Conservation (phyloP, 2,888 invertebrate species). For the Drosophila testacea region DNA sequence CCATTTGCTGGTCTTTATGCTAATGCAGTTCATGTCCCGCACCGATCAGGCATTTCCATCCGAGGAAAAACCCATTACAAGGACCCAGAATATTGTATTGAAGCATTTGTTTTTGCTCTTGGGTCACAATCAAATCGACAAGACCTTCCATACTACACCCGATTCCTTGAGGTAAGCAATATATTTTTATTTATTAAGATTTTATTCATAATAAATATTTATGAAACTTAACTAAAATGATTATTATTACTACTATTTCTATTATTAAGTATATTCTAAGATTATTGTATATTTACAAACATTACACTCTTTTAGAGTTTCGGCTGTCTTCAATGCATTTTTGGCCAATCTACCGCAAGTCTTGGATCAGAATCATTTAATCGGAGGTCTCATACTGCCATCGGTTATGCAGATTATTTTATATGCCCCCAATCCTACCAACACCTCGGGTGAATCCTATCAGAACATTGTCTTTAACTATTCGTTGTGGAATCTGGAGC, state of each 20-base stretch:
- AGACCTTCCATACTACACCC: conserved; percentile 96
- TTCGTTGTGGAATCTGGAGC: conserved; percentile 94
- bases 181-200: too few species aligned
- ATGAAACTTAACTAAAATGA: too few species aligned
- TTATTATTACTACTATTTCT: too few species aligned
- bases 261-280: too few species aligned
- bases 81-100: conserved; percentile 94
- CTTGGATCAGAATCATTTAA: conserved; percentile 97
- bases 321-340: conserved; percentile 98
- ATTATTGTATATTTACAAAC: background rate
- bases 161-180: conserved; percentile 90
- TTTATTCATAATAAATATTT: too few species aligned
- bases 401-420: conserved; percentile 93
- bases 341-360: conserved; percentile 96
- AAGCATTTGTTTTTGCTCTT: conserved; percentile 96
- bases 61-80: conserved; percentile 93
- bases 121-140: conserved; percentile 96
- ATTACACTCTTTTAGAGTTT: conserved; percentile 87
- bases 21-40: conserved; percentile 97
- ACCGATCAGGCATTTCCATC: conserved; percentile 93
- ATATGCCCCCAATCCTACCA: conserved; percentile 92
- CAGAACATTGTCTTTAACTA: conserved; percentile 88
- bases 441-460: conserved; percentile 87
- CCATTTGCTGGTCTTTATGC: conserved; percentile 96
- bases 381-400: conserved; percentile 95